Evolutionary conservation across 53 echinoderm and acorn worm genomes (phyloP).

Genomic region (Actinopyga echinites): DNA sequence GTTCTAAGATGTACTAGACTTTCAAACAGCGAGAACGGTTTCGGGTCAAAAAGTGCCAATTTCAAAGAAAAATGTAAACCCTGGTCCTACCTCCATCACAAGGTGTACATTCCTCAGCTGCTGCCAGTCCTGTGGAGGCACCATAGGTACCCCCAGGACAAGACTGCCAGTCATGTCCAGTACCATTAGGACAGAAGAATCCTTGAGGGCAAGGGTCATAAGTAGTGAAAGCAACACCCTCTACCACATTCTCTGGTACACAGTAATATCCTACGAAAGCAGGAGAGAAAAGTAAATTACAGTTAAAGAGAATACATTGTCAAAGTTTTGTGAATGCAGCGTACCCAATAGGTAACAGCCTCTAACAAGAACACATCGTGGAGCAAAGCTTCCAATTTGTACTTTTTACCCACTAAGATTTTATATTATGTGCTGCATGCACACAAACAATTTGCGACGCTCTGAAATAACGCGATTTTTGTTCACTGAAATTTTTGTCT

Average conservation of each 20-base stretch:
- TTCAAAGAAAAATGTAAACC: no score
- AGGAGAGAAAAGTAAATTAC: not conserved
- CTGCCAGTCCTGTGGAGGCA: constrained; percentile 63
- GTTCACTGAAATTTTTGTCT: no score
- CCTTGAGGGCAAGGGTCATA: constrained; percentile 78
- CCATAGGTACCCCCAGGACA: constrained; percentile 95
- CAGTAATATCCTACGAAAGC: constrained; percentile 79
- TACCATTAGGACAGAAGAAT: constrained; percentile 95
- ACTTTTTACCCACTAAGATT: no score
- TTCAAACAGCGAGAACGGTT: no score
- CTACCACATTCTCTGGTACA: constrained; percentile 76
- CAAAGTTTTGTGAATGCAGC: no score
- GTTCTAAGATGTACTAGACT: no score
- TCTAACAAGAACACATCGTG: no score
- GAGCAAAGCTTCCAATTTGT: no score
- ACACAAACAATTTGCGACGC: no score
- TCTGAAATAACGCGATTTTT: no score
- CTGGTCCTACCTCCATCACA: constrained; percentile 81
- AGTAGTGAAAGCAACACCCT: constrained; percentile 70
- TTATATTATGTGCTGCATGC: no score
- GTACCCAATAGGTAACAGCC: no score
- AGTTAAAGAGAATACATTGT: not conserved
- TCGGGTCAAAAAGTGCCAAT: not conserved
- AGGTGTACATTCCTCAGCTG: constrained; percentile 81
- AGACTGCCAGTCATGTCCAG: constrained; percentile 96